These are phyloP conservation scores for Sesamia inferens DNA, from an alignment of 2,888 invertebrate species.

Conservation along the genomic window DNA sequence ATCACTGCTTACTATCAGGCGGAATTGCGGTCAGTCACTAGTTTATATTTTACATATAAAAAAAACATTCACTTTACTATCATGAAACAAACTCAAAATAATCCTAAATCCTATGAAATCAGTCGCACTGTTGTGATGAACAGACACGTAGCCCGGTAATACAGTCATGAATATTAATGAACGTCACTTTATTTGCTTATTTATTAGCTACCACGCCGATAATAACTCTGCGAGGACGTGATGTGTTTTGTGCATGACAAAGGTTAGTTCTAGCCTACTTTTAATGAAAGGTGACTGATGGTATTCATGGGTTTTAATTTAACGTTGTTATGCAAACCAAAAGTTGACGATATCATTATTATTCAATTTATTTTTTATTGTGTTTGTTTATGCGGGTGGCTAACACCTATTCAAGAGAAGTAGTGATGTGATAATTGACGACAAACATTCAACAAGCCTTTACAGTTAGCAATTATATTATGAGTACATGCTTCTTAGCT, in stretches of 20 bases:
- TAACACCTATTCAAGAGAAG: too few species aligned
- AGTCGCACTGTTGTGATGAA: constrained; percentile 61
- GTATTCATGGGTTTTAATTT: constrained; percentile 17
- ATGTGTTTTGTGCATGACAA: constrained; percentile 59
- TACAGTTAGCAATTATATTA: too few species aligned
- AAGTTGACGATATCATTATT: not conserved
- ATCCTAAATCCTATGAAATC: constrained; percentile 54
- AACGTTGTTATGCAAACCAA: not conserved
- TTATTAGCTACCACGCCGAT: constrained; percentile 80
- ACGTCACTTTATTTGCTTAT: constrained; percentile 84
- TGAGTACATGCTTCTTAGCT: not conserved
- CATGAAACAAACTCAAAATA: constrained; percentile 51
- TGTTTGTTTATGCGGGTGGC: too few species aligned
- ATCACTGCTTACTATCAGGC: too few species aligned
- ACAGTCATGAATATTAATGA: constrained; percentile 85
- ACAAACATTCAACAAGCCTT: too few species aligned
- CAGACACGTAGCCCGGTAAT: constrained; percentile 80
- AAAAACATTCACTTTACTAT: not conserved
- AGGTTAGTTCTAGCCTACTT: constrained; percentile 42
- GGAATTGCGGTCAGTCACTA: too few species aligned
- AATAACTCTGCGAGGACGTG: constrained; percentile 70
- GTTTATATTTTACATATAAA: too few species aligned
- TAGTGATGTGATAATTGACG: too few species aligned
- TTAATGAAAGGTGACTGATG: constrained; percentile 25
- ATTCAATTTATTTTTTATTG: too few species aligned